These are phyloP conservation scores for Alsophila aescularia DNA, from an alignment of 2,888 invertebrate species.

Conservation along the genomic window DNA sequence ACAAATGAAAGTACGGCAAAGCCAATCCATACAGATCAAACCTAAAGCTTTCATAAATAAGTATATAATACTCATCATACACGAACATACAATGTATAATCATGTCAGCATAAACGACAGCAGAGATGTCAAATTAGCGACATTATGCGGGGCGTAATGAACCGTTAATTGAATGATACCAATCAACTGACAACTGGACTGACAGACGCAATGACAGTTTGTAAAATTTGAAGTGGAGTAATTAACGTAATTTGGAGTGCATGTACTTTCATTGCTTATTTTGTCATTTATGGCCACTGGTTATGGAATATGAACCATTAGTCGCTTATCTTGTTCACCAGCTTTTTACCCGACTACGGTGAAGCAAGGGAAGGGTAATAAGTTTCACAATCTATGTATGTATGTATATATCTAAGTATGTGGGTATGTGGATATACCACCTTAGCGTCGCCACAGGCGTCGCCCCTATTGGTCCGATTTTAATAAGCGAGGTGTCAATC, in stretches of 20 bases:
- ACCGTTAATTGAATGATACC: constrained; percentile 47
- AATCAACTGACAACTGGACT: constrained; percentile 36
- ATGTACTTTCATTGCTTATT: not conserved
- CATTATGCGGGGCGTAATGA: constrained; percentile 36
- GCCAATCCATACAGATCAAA: too few relatives aligned
- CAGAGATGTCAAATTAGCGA: constrained; percentile 28
- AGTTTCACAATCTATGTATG: too few relatives aligned
- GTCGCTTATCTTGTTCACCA: too few relatives aligned
- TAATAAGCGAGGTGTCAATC: too few relatives aligned
- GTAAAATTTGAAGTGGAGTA: constrained; percentile 7
- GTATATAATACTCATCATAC: not conserved
- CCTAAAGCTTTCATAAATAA: not conserved
- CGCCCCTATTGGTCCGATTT: too few relatives aligned
- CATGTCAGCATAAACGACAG: constrained; percentile 12
- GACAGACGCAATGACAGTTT: constrained; percentile 4
- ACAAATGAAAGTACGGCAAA: too few relatives aligned
- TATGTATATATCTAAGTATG: too few relatives aligned
- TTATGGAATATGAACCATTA: not conserved
- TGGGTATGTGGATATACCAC: too few relatives aligned
- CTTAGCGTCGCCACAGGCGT: too few relatives aligned
- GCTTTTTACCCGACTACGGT: too few relatives aligned
- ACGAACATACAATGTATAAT: not conserved
- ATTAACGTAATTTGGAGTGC: not conserved
- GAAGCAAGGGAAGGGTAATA: too few relatives aligned
- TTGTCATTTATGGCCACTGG: not conserved